Evolutionary conservation across 2,888 invertebrate genomes (phyloP).

Genomic region (Synanthedon vespiformis): DNA sequence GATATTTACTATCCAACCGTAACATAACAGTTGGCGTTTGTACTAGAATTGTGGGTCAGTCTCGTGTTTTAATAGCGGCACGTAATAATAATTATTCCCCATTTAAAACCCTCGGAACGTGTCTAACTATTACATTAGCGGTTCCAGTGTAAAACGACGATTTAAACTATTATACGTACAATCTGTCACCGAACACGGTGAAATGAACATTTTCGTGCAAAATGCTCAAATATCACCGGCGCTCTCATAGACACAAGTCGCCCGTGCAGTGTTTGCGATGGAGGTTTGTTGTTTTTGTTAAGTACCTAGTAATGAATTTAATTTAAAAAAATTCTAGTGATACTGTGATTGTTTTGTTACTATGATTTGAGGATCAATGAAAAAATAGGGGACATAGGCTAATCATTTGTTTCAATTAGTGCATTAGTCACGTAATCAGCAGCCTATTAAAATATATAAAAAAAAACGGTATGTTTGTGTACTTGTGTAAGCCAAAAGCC

Average conservation of each 20-base stretch:
- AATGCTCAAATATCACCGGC: conserved; percentile 70
- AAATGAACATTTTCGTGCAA: conserved; percentile 65
- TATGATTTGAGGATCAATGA: too few species aligned
- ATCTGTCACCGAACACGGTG: conserved; percentile 24
- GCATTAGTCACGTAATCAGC: too few species aligned
- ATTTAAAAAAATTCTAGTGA: too few species aligned
- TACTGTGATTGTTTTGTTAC: too few species aligned
- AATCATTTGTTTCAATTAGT: too few species aligned
- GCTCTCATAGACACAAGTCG: conserved; percentile 63
- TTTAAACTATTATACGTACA: neutral
- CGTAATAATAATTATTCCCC: conserved; percentile 11
- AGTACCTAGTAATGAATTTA: too few species aligned
- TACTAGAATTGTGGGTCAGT: conserved; percentile 22
- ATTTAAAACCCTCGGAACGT: conserved; percentile 14
- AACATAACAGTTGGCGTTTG: conserved; percentile 35
- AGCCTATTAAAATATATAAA: too few species aligned
- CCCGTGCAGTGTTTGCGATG: conserved; percentile 64
- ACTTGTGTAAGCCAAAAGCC: too few species aligned
- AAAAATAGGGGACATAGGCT: too few species aligned
- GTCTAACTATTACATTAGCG: conserved; percentile 24
- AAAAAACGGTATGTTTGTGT: too few species aligned
- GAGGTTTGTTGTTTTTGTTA: conserved; percentile 31
- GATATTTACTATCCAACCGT: conserved; percentile 31
- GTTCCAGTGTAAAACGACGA: conserved; percentile 6
- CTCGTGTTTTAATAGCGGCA: conserved; percentile 17